phyloP scores from a whole-genome alignment of 2,888 invertebrate species.

The Theodoxus fluviatilis region DNA sequence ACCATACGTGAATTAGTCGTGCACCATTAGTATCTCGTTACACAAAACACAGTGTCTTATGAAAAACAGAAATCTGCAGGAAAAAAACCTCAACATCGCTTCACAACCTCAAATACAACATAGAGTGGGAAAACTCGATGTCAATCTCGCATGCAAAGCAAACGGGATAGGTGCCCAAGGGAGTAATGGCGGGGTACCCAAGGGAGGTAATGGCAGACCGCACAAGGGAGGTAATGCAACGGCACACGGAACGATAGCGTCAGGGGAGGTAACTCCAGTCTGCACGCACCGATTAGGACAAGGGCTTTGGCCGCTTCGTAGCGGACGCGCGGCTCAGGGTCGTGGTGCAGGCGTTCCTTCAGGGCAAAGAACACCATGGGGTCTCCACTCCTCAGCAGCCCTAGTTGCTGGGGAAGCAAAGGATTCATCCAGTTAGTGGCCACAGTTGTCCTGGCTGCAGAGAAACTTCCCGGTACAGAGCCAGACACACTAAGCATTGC shows the following conservation, averaged over 20 bases:
- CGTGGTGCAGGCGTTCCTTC: conserved; percentile 50
- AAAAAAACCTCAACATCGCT: not conserved
- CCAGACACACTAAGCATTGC: no score
- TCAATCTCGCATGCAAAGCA: not conserved
- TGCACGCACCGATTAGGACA: conserved; percentile 54
- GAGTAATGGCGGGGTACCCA: no score
- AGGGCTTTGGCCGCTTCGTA: conserved; percentile 62
- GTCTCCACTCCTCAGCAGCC: conserved; percentile 56
- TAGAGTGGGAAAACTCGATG: not conserved
- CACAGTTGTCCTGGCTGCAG: not conserved
- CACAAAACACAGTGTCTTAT: no score
- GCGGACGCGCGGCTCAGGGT: conserved; percentile 53
- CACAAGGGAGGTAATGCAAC: not conserved
- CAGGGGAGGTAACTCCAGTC: not conserved
- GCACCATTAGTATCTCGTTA: no score
- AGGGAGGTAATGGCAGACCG: no score
- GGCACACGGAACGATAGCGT: not conserved
- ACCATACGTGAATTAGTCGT: no score
- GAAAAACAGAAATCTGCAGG: not conserved
- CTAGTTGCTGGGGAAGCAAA: conserved; percentile 58
- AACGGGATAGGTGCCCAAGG: no score
- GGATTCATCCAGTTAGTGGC: no score
- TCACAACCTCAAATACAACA: not conserved
- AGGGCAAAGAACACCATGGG: conserved; percentile 60
- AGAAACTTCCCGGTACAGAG: no score